Evolutionary conservation across 2,888 invertebrate genomes (phyloP), one percentile per base, ranked within the genome.

Genomic region (Apodemia mormo): DNA sequence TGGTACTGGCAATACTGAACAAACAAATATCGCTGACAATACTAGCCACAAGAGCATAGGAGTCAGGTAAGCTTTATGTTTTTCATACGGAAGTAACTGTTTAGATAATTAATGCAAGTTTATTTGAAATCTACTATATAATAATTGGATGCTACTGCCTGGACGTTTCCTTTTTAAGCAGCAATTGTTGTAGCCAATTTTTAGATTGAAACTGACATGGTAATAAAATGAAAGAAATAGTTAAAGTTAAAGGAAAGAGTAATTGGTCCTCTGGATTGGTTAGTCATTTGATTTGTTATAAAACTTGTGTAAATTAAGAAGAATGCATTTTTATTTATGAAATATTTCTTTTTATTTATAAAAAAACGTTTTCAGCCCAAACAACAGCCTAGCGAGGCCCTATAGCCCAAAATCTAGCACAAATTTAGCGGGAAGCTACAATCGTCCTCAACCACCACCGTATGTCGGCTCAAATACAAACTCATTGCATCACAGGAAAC

Each of bases 311-410:
- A 49, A 49, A 49, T 49, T 10, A 2, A 12, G 2, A 3, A 45
- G 4, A 49, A 49, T 49, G 49, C 14, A 45, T 29, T 33, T 29
- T 14, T 49, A 9, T 43, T 54, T 9, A 33, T 58, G 37, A 49
- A n/a, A 14, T 66, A 30, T 69, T 71, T 30, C 72, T 66, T 72
- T 56, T 87, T 83, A 33, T 49, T 14, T 5, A 49, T 5, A 0
- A 52, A 7, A 6, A n/a, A 52, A 52, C 7, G 12, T 52, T 69
- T 69, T 2, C 85, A 95, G 95, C 74, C 95, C 95, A 9, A 94
- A 89, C 82, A 94, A 93, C 79, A 95, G 94, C 75, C 85, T 94
- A 2, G 90, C 85, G 40, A 90, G 94, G 6, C 88, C 94, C 0
- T 89, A 90, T 79, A 95, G 94, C 68, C 94, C 94, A 0, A 90